These are phyloP conservation scores for Drosophila kohkoa DNA, from an alignment of 1,140 invertebrate species.

Conservation along the genomic window DNA sequence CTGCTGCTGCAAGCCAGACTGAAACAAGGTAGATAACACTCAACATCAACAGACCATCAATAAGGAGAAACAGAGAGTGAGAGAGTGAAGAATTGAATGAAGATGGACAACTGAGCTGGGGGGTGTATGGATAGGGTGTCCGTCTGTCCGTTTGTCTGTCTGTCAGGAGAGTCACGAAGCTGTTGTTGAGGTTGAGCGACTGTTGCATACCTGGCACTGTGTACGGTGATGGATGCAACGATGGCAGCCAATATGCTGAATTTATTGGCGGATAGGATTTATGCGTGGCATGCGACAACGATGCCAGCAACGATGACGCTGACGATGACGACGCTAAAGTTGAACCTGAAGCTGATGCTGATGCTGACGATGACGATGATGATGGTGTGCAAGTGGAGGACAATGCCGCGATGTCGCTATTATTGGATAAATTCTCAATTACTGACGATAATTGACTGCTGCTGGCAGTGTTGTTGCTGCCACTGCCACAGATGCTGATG, in stretches of 20 bases:
- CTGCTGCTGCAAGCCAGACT: slow-evolving; percentile 17
- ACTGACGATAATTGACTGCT: slow-evolving; percentile 83
- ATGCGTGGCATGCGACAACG: slow-evolving; percentile 67
- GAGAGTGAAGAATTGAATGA: slow-evolving; percentile 41
- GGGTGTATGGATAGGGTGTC: neutral
- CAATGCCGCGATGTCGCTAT: slow-evolving; percentile 77
- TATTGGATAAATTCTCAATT: slow-evolving; percentile 85
- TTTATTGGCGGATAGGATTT: slow-evolving; percentile 90
- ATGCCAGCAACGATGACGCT: slow-evolving; percentile 39
- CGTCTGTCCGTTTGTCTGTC: neutral
- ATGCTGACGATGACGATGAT: slow-evolving; percentile 11
- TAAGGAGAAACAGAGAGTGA: slow-evolving; percentile 29
- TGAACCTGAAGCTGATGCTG: slow-evolving; percentile 16
- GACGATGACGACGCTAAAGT: slow-evolving; percentile 17
- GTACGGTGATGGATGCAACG: slow-evolving; percentile 90
- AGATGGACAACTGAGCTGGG: slow-evolving; percentile 50
- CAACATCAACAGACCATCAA: slow-evolving; percentile 79
- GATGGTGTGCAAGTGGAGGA: slow-evolving; percentile 50
- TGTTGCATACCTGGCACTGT: slow-evolving; percentile 89
- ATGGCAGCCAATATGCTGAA: slow-evolving; percentile 92
- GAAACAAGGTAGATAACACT: slow-evolving; percentile 78
- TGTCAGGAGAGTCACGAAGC: neutral
- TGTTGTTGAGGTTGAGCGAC: slow-evolving; percentile 34
- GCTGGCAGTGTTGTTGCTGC: slow-evolving; percentile 45
- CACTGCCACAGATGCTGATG: slow-evolving; percentile 18